Evolutionary conservation across 2,888 invertebrate species (phyloP).

Genomic region (Carcina quercana): DNA sequence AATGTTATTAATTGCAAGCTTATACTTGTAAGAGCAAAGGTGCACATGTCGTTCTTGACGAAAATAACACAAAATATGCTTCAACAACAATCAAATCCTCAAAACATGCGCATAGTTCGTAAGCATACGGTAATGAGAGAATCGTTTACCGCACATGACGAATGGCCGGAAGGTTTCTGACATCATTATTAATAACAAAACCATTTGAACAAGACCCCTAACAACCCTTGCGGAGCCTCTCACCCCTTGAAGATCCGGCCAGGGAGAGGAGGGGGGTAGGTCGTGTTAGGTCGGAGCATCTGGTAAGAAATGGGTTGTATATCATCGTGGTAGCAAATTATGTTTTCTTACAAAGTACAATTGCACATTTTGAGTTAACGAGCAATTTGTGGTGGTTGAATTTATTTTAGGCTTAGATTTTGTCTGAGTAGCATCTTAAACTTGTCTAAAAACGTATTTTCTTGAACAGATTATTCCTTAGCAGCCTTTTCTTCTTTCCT

Average conservation of each 20-base stretch:
- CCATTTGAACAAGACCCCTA: conserved; percentile 33
- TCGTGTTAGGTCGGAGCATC: conserved; percentile 31
- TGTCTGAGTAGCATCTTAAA: no score
- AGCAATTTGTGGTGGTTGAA: no score
- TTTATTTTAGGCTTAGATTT: no score
- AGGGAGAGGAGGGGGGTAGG: conserved; percentile 18
- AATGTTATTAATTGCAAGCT: no score
- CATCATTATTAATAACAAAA: conserved; percentile 54
- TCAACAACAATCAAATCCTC: no score
- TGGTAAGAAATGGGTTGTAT: conserved; percentile 46
- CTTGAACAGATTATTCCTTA: no score
- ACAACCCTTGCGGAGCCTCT: background rate
- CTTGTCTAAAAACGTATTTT: no score
- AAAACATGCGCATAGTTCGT: no score
- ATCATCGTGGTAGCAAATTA: conserved; percentile 48
- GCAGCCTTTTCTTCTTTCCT: no score
- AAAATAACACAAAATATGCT: no score
- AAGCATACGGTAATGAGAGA: conserved; percentile 59
- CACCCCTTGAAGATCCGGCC: background rate
- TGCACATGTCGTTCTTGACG: no score
- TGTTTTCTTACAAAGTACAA: conserved; percentile 39
- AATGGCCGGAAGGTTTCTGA: conserved; percentile 35
- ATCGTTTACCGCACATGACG: conserved; percentile 53
- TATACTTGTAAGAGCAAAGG: no score
- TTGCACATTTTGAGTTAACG: conserved; percentile 27